Conservation (phyloP, 92 coral and sea anemone genomes). For the Nematostella vectensis region DNA sequence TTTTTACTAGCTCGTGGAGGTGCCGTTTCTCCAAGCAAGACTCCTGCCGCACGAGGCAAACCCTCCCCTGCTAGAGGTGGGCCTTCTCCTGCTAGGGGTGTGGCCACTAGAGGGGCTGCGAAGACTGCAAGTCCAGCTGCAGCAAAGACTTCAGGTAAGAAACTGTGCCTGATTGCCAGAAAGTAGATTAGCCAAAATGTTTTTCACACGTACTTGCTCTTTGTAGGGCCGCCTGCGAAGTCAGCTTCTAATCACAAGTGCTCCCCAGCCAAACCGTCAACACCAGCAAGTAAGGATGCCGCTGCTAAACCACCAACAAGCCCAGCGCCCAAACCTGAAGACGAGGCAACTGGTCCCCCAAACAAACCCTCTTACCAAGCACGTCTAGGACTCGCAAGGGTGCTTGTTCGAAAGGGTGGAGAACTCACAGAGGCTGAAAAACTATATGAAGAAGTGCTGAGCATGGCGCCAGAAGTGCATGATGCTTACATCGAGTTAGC, state of each 20-base stretch:
- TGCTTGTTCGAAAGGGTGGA: conserved; percentile 70
- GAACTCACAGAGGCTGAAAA: conserved; percentile 50
- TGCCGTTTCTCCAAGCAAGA: background rate
- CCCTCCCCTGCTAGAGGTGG: conserved; percentile 49
- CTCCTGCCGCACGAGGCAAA: conserved; percentile 38
- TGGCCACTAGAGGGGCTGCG: conserved; percentile 21
- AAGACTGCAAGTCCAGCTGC: conserved; percentile 4
- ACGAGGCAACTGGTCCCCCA: conserved; percentile 72
- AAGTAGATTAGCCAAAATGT: background rate
- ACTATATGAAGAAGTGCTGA: conserved; percentile 74
- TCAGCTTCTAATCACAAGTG: conserved; percentile 43
- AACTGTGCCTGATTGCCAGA: background rate
- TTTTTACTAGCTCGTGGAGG: no score
- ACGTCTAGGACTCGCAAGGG: conserved; percentile 82
- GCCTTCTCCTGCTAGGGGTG: conserved; percentile 28
- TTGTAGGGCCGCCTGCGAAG: conserved; percentile 33
- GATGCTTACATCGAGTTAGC: conserved; percentile 98
- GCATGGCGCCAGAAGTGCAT: conserved; percentile 87
- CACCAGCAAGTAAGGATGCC: conserved; percentile 23
- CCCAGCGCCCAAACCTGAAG: conserved; percentile 28
- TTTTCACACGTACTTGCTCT: background rate
- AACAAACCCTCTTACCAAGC: conserved; percentile 83
- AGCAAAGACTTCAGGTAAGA: conserved; percentile 18
- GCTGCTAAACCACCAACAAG: conserved; percentile 8
- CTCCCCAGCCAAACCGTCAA: conserved; percentile 30